phyloP scores from a whole-genome alignment of 2,888 invertebrate species.

The Meiosimyza decipiens region DNA sequence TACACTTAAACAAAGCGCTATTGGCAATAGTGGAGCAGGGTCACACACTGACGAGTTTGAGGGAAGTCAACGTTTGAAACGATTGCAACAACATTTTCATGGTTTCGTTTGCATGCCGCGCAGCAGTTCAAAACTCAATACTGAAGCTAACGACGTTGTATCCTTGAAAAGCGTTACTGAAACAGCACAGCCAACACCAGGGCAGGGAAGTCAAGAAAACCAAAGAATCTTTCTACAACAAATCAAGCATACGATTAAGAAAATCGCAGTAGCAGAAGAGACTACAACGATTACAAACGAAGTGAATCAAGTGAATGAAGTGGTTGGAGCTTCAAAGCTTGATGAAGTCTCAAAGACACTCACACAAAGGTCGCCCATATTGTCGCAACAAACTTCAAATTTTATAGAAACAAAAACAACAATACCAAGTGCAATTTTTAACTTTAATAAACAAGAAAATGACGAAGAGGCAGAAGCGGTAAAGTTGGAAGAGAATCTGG shows the following conservation, averaged over 20 bases:
- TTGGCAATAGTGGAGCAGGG: constrained; percentile 15
- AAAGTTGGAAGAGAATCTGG: constrained; percentile 30
- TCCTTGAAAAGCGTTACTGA: constrained; percentile 34
- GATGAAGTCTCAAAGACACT: not conserved
- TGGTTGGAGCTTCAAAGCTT: not conserved
- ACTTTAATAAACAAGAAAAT: constrained; percentile 43
- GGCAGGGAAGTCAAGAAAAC: not conserved
- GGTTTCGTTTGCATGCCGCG: constrained; percentile 50
- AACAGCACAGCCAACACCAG: not conserved
- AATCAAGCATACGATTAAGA: not conserved
- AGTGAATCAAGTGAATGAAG: constrained; percentile 20
- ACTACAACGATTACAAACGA: constrained; percentile 21
- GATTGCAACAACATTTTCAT: constrained; percentile 67
- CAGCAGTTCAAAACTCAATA: constrained; percentile 25
- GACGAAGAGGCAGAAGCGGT: constrained; percentile 42
- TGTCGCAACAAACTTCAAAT: constrained; percentile 32
- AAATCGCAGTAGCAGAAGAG: constrained; percentile 10
- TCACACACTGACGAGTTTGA: constrained; percentile 57
- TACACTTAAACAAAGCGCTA: not conserved
- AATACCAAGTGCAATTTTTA: constrained; percentile 37
- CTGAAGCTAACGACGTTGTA: constrained; percentile 3
- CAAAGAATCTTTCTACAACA: too few relatives aligned
- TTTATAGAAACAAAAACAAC: constrained; percentile 39
- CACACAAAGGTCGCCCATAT: constrained; percentile 25
- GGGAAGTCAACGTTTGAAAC: constrained; percentile 68